Conservation (phyloP, 1,140 invertebrate genomes). For the Aricia agestis region DNA sequence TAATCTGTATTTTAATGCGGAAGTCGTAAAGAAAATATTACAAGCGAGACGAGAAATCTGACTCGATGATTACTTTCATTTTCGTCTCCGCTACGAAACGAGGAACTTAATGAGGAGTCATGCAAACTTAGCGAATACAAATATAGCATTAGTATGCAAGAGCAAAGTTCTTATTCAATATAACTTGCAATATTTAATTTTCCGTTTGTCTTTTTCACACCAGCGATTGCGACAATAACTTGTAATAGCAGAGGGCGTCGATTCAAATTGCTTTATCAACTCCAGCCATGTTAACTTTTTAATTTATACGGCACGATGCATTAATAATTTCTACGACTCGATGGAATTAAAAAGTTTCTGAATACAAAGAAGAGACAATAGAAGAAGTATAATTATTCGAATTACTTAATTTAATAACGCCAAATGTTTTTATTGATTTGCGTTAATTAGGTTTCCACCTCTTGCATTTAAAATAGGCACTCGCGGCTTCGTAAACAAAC, state of each 20-base stretch:
- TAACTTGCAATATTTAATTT: slow-evolving; percentile 64
- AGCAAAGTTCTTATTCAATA: slow-evolving; percentile 72
- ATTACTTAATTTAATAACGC: neutral
- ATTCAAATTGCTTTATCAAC: slow-evolving; percentile 30
- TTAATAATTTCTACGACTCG: neutral
- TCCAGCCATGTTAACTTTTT: slow-evolving; percentile 38
- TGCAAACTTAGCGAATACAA: slow-evolving; percentile 70
- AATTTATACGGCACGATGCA: slow-evolving; percentile 28
- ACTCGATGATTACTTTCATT: slow-evolving; percentile 69
- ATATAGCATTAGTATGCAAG: slow-evolving; percentile 72
- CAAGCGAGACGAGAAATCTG: slow-evolving; percentile 56
- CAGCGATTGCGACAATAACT: slow-evolving; percentile 47
- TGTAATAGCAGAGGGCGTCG: slow-evolving; percentile 39
- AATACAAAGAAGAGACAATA: neutral
- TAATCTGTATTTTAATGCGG: neutral
- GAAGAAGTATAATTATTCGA: neutral
- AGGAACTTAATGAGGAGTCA: slow-evolving; percentile 70
- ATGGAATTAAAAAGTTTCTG: slow-evolving; percentile 1
- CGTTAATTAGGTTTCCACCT: too few species aligned
- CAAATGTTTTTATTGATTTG: neutral
- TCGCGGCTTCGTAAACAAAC: neutral
- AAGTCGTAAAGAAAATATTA: slow-evolving; percentile 44
- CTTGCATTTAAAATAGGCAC: too few species aligned
- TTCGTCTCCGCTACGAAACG: slow-evolving; percentile 58
- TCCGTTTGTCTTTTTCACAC: slow-evolving; percentile 59